Conservation (phyloP, 2,797 vertebrate genomes). For the Cryptoprocta ferox region DNA sequence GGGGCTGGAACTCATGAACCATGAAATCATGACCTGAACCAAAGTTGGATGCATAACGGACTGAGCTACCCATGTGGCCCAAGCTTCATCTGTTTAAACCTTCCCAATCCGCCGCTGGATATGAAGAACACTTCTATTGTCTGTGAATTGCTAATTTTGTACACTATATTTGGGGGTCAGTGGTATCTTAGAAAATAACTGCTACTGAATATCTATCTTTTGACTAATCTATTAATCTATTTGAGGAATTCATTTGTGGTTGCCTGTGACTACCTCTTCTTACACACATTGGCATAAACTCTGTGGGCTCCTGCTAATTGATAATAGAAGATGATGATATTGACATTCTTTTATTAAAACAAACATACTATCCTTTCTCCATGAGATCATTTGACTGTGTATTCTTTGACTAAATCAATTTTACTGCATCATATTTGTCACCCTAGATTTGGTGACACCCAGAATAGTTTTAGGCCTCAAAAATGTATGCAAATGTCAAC, state of each 20-base stretch:
- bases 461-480: background rate
- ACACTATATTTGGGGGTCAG: background rate
- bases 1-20: too few relatives aligned
- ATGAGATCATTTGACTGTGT: background rate
- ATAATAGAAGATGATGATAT: background rate
- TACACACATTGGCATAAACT: background rate
- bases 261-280: background rate
- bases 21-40: too few relatives aligned
- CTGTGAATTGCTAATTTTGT: background rate
- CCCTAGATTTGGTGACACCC: background rate
- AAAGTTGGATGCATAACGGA: too few relatives aligned
- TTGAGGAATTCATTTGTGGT: background rate
- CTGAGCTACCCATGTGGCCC: too few relatives aligned
- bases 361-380: background rate
- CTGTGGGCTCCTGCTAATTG: background rate
- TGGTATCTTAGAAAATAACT: background rate
- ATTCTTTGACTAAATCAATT: background rate
- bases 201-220: background rate
- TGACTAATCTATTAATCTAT: background rate
- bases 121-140: background rate
- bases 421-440: background rate
- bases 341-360: background rate
- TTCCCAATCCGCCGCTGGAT: background rate
- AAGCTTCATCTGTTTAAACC: background rate
- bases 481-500: background rate